Conservation (phyloP, 2,797 vertebrate genomes). For the Gila robusta region DNA sequence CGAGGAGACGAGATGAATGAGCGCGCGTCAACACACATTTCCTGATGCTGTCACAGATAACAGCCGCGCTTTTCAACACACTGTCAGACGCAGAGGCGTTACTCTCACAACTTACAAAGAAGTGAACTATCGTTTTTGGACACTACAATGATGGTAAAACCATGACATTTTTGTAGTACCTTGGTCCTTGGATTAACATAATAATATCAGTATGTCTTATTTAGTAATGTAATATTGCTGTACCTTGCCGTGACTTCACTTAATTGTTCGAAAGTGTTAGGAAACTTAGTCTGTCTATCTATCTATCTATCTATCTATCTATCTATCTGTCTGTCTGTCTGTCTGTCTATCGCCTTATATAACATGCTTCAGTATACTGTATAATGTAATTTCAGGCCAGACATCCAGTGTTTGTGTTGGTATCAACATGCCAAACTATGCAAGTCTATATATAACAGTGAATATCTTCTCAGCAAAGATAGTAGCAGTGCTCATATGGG, state of each 20-base stretch:
- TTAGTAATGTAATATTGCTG: not conserved
- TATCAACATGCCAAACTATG: slow-evolving; percentile 50
- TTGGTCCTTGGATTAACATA: not conserved
- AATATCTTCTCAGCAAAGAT: slow-evolving; percentile 58
- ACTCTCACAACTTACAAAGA: not conserved
- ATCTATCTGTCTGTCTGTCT: not conserved
- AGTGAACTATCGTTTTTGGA: not conserved
- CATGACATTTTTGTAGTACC: not conserved
- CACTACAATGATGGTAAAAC: not conserved
- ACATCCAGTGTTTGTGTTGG: slow-evolving; percentile 47
- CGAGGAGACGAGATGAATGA: slow-evolving; percentile 41
- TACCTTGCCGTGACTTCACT: not conserved
- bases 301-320: not conserved
- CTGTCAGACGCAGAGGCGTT: not conserved
- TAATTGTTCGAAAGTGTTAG: not conserved
- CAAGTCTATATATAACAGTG: slow-evolving; percentile 65
- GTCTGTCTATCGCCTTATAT: no score
- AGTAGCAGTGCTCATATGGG: slow-evolving; percentile 61
- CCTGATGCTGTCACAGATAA: slow-evolving; percentile 38
- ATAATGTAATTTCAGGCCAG: not conserved
- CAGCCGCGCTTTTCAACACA: not conserved
- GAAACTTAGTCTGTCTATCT: not conserved
- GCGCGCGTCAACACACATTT: slow-evolving; percentile 35
- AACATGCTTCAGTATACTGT: slow-evolving; percentile 14
- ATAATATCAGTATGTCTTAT: not conserved